Evolutionary conservation across 2,888 invertebrate species (phyloP).

Genomic region (Epinotia nisella): DNA sequence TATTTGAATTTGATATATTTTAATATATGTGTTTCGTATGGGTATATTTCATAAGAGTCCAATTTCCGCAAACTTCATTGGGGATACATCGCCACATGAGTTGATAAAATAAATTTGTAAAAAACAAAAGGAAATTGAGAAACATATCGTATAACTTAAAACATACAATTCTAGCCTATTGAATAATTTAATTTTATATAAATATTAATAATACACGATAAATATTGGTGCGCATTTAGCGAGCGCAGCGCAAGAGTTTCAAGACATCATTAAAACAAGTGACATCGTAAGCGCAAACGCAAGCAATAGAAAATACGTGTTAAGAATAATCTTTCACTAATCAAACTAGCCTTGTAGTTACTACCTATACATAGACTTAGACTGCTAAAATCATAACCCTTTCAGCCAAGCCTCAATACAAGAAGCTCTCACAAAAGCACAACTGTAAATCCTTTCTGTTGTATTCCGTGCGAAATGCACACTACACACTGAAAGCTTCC

Average conservation of each 20-base stretch:
- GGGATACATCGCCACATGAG: slow-evolving; percentile 24
- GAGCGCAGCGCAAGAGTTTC: no score
- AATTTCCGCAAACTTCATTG: slow-evolving; percentile 6
- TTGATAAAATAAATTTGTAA: slow-evolving; percentile 24
- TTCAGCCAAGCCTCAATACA: neutral
- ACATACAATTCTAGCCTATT: no score
- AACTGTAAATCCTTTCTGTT: neutral
- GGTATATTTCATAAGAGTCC: slow-evolving; percentile 18
- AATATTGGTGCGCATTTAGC: no score
- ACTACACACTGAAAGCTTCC: slow-evolving; percentile 1
- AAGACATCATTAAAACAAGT: no score
- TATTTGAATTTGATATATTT: neutral
- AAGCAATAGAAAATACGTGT: no score
- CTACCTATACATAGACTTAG: neutral
- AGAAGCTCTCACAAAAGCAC: neutral
- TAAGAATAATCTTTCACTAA: no score
- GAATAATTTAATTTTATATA: no score
- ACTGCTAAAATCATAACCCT: neutral
- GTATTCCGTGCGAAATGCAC: neutral
- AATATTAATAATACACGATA: no score
- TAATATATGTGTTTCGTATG: neutral
- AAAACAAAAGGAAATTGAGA: neutral
- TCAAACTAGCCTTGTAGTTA: no score
- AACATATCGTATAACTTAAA: slow-evolving; percentile 4
- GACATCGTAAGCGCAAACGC: no score